A percentile compares a stretch with the other conserved stretches of the same genome.
These are phyloP conservation scores for Megastigmus dorsalis DNA, from an alignment of 2,888 invertebrate genomes.

Conservation along the genomic window DNA sequence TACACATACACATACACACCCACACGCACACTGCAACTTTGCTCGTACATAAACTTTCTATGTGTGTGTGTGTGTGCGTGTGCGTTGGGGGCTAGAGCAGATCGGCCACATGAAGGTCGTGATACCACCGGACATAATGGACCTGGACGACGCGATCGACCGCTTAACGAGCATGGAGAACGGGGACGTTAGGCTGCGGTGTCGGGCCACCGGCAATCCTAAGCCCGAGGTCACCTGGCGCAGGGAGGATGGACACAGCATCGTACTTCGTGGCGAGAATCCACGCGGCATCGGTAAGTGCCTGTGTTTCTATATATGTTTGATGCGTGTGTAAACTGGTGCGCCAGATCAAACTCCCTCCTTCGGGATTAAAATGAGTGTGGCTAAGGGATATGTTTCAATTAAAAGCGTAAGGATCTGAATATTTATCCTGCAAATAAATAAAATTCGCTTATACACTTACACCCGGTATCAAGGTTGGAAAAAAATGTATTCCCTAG, in stretches of 20 bases:
- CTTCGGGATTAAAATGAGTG: too few relatives aligned
- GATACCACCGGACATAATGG: conserved; percentile 90
- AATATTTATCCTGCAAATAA: too few relatives aligned
- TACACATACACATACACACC: not conserved
- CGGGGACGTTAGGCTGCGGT: conserved; percentile 84
- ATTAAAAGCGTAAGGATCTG: too few relatives aligned
- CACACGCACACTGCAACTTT: not conserved
- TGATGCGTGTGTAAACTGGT: too few relatives aligned
- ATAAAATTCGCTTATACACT: too few relatives aligned
- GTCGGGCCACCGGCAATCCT: conserved; percentile 88
- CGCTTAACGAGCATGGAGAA: conserved; percentile 87
- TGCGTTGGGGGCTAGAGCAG: conserved; percentile 77
- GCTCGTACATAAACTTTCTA: not conserved
- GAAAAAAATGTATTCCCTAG: not conserved
- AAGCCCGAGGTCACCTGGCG: conserved; percentile 87
- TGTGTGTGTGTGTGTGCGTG: too few relatives aligned
- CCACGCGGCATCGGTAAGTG: conserved; percentile 25
- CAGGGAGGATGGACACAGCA: conserved; percentile 85
- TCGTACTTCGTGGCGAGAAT: conserved; percentile 83
- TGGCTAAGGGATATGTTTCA: too few relatives aligned
- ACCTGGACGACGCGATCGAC: conserved; percentile 81
- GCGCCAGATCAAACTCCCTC: too few relatives aligned
- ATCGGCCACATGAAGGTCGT: conserved; percentile 91
- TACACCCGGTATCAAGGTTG: not conserved
- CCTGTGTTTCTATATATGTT: too few relatives aligned